Conservation (phyloP, 2,888 invertebrate genomes). For the Lottia scabra region DNA sequence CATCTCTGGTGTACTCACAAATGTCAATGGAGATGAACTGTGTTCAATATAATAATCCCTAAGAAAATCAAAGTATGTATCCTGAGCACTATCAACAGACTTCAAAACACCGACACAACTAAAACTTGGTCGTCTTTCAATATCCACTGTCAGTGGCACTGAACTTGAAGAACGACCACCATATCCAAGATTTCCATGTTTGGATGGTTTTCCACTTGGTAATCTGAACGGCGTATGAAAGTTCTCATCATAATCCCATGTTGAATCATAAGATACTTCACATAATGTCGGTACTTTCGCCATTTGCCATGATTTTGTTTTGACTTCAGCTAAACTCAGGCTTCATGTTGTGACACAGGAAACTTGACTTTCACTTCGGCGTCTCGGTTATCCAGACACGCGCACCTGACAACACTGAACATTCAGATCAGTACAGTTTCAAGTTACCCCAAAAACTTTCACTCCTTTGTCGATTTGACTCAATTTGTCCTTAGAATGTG, state of each 20-base stretch:
- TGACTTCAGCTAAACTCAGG: too few species aligned
- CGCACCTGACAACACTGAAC: too few species aligned
- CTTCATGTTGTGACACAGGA: too few species aligned
- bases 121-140: not conserved
- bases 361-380: too few species aligned
- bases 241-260: constrained; percentile 25
- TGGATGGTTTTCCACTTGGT: not conserved
- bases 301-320: constrained; percentile 15
- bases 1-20: not conserved
- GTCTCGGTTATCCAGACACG: too few species aligned
- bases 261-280: constrained; percentile 52
- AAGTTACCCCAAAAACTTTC: too few species aligned
- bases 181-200: constrained; percentile 2
- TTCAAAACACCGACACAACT: not conserved
- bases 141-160: not conserved
- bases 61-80: not conserved
- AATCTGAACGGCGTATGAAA: constrained; percentile 12
- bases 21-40: not conserved
- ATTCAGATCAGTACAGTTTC: too few species aligned
- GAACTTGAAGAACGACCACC: constrained; percentile 11
- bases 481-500: too few species aligned
- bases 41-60: constrained; percentile 1
- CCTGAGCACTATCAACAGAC: not conserved
- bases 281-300: constrained; percentile 39
- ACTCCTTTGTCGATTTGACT: too few species aligned